phyloP scores from a whole-genome alignment of 1,140 invertebrate genomes.

The Parapsyche elsis region DNA sequence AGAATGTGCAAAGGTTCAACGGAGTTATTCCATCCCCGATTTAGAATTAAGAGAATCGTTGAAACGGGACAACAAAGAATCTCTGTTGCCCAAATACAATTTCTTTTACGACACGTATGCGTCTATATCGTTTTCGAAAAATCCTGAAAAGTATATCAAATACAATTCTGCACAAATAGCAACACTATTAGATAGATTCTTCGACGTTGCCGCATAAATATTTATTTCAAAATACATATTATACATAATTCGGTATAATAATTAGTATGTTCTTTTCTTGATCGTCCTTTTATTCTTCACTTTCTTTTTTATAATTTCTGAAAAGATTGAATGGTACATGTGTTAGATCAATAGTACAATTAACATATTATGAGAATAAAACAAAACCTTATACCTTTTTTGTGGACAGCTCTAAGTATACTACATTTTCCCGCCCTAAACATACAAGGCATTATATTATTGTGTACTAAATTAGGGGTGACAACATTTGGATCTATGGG shows the following conservation, averaged over 20 bases:
- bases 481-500: slow-evolving; percentile 60
- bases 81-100: slow-evolving; percentile 86
- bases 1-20: slow-evolving; percentile 85
- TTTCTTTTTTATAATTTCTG: slow-evolving; percentile 4
- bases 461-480: slow-evolving; percentile 56
- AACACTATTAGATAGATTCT: slow-evolving; percentile 83
- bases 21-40: slow-evolving; percentile 94
- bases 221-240: slow-evolving; percentile 12
- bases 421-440: slow-evolving; percentile 56
- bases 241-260: neutral
- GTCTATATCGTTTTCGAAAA: slow-evolving; percentile 86
- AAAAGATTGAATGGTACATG: slow-evolving; percentile 9
- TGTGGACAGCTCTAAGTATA: neutral
- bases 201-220: slow-evolving; percentile 79
- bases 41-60: slow-evolving; percentile 84
- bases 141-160: slow-evolving; percentile 94
- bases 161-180: slow-evolving; percentile 88
- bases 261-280: slow-evolving; percentile 1
- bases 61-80: slow-evolving; percentile 87
- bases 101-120: slow-evolving; percentile 81
- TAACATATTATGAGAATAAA: neutral
- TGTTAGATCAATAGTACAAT: neutral
- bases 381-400: neutral
- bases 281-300: slow-evolving; percentile 2
- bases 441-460: slow-evolving; percentile 59